These are phyloP conservation scores for Lampris incognitus DNA, from an alignment of 2,113 vertebrate genomes.

Conservation along the genomic window DNA sequence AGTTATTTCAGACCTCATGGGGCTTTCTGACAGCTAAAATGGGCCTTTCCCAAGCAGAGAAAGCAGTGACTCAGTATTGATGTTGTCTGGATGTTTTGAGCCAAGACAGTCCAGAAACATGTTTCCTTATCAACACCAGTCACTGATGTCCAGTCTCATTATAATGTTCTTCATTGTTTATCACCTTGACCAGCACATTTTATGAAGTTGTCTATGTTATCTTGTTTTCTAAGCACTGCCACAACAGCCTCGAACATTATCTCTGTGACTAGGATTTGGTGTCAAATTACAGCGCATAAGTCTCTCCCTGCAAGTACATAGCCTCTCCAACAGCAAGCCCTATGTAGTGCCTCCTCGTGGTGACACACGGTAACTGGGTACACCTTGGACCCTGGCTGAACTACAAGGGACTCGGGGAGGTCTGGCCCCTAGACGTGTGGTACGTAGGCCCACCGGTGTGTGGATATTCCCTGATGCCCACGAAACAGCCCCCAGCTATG, in stretches of 20 bases:
- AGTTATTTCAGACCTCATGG: slow-evolving; percentile 19
- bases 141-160: background rate
- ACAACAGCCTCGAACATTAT: background rate
- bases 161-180: too few species aligned
- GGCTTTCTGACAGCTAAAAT: slow-evolving; percentile 25
- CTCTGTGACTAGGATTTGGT: background rate
- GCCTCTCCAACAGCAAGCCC: too few species aligned
- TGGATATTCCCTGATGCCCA: too few species aligned
- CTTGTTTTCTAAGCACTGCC: background rate
- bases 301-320: too few species aligned
- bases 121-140: background rate
- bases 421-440: too few species aligned
- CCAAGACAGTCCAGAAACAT: slow-evolving; percentile 19
- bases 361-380: too few species aligned
- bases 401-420: too few species aligned
- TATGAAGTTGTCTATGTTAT: background rate
- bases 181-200: too few species aligned
- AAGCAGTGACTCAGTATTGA: background rate
- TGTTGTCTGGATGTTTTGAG: slow-evolving; percentile 19
- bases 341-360: too few species aligned
- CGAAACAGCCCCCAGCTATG: too few species aligned
- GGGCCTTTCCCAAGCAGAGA: background rate
- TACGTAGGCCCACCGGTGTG: too few species aligned
- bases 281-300: background rate
- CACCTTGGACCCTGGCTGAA: too few species aligned